A percentile compares a stretch with the other conserved stretches of the same genome.
These are phyloP conservation scores for Melipona bicolor DNA, from an alignment of 2,888 invertebrate species.

Conservation along the genomic window DNA sequence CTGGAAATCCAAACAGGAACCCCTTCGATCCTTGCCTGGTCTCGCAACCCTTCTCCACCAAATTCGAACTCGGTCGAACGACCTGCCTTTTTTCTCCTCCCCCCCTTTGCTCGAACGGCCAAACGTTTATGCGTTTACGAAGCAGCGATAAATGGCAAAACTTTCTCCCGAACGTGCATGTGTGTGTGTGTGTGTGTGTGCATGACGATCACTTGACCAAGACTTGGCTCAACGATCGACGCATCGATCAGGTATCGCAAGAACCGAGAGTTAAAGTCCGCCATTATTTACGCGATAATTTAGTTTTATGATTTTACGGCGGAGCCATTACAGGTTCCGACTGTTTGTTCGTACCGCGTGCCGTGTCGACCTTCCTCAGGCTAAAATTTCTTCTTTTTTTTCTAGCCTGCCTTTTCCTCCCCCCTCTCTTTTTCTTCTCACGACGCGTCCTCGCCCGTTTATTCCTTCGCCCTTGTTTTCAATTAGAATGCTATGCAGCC, in stretches of 20 bases:
- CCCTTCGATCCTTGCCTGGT: neutral
- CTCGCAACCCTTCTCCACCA: neutral
- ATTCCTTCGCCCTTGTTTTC: slow-evolving; percentile 36
- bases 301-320: slow-evolving; percentile 79
- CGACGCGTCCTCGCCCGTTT: neutral
- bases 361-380: slow-evolving; percentile 40
- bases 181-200: neutral
- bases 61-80: neutral
- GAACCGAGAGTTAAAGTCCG: neutral
- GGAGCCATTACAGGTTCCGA: slow-evolving; percentile 63
- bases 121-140: slow-evolving; percentile 71
- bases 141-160: slow-evolving; percentile 73
- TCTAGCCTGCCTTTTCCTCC: neutral
- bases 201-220: slow-evolving; percentile 31
- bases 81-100: too few relatives aligned
- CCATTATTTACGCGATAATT: slow-evolving; percentile 77
- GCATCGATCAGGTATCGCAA: slow-evolving; percentile 44
- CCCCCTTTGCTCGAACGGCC: neutral
- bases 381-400: slow-evolving; percentile 27
- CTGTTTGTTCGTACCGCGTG: slow-evolving; percentile 46
- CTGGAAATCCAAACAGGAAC: slow-evolving; percentile 52
- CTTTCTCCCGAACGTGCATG: slow-evolving; percentile 65
- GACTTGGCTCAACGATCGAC: slow-evolving; percentile 35
- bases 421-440: neutral
- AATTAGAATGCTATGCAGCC: slow-evolving; percentile 36